These are phyloP conservation scores for Oncorhynchus nerka DNA, from an alignment of 2,113 vertebrate genomes.

Conservation along the genomic window DNA sequence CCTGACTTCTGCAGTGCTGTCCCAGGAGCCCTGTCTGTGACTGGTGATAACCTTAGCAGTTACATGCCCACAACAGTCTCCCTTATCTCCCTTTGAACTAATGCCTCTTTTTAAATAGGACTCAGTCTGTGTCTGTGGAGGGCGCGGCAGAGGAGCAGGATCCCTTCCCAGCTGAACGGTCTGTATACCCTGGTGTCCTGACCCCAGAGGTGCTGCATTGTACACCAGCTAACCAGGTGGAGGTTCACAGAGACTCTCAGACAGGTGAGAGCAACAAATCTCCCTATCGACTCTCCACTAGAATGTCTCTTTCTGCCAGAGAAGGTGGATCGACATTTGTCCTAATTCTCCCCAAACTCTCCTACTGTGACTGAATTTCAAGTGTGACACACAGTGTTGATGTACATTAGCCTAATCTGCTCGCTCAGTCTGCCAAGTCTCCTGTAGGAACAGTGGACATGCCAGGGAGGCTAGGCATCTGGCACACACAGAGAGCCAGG, in stretches of 20 bases:
- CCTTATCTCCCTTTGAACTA: background rate
- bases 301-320: background rate
- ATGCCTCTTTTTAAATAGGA: conserved; percentile 67
- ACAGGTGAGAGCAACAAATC: conserved; percentile 53
- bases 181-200: conserved; percentile 79
- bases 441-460: background rate
- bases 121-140: conserved; percentile 74
- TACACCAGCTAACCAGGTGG: conserved; percentile 82
- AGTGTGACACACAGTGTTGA: conserved; percentile 12
- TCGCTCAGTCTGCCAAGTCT: conserved; percentile 21
- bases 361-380: conserved; percentile 7
- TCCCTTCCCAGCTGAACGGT: conserved; percentile 81
- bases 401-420: conserved; percentile 26
- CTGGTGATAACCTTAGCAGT: conserved; percentile 16
- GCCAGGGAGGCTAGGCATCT: conserved; percentile 1
- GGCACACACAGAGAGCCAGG: background rate
- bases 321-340: background rate
- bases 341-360: background rate
- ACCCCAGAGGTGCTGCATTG: conserved; percentile 74
- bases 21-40: conserved; percentile 24
- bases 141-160: conserved; percentile 77
- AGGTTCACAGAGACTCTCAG: conserved; percentile 81
- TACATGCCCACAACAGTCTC: background rate
- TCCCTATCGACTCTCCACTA: background rate
- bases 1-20: conserved; percentile 17